These are phyloP conservation scores for Macrosiphum euphorbiae DNA, from an alignment of 2,888 invertebrate species.

Conservation along the genomic window DNA sequence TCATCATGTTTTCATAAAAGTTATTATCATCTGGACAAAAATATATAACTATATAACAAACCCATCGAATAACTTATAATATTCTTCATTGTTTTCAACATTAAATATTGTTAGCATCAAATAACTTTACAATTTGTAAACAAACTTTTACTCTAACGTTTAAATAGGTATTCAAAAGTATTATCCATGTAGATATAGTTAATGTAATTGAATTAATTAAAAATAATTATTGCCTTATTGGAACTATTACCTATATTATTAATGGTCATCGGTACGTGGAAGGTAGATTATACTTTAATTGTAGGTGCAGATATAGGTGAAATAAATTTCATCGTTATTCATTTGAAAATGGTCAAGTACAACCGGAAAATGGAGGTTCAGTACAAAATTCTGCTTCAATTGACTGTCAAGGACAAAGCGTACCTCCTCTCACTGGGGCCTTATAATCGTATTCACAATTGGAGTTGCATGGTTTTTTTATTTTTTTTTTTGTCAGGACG, in stretches of 20 bases:
- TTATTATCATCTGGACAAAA: not conserved
- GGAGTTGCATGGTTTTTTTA: constrained; percentile 31
- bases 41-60: not conserved
- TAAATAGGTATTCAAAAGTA: not conserved
- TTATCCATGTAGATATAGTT: not conserved
- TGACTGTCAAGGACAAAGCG: constrained; percentile 47
- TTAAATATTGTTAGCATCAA: not conserved
- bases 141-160: not conserved
- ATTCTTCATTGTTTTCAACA: not conserved
- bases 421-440: constrained; percentile 30
- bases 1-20: not conserved
- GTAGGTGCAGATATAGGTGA: not conserved
- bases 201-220: not conserved
- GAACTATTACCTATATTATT: not conserved
- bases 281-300: not conserved
- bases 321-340: constrained; percentile 3
- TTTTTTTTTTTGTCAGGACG: constrained; percentile 32
- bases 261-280: not conserved
- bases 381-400: constrained; percentile 50
- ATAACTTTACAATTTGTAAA: not conserved
- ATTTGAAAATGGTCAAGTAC: constrained; percentile 44
- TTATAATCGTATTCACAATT: constrained; percentile 53
- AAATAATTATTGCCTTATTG: not conserved
- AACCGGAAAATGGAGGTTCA: constrained; percentile 46
- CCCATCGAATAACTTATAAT: not conserved